Base-by-base conservation (phyloP, 1,140 invertebrate species). In the Meteorus sp. region DNA sequence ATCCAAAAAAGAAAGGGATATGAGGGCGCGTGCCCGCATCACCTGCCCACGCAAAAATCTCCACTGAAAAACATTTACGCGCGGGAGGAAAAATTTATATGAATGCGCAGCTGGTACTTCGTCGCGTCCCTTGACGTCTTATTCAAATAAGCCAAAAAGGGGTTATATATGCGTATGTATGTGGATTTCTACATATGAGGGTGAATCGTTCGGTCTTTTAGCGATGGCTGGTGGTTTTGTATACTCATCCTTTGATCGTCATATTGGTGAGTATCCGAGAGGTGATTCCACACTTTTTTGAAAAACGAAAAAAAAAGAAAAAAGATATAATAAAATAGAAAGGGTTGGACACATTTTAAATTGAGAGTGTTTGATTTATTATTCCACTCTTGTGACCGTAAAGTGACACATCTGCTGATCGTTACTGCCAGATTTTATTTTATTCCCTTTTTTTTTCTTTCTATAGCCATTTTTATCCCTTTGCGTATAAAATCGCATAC, bases 1-100 rank as follows among this genome's bases (percentile, higher is more conserved):
- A 45, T 27, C 15, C 11, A 7, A 11, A 27, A 56, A 19, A 33
- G 62, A 62, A 44, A 54, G 55, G 45, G 39, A 59, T 61, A 50
- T 55, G 50, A 56, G 52, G 68, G 69, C 73, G 71, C 71, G 72
- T 75, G 73, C 74, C 68, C 54, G 63, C 62, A 67, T 62, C 68
- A 72, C 69, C 74, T 73, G 74, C 68, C n/a, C n/a, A 55, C 45
- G 1, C 58, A 60, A 68, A 70, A 71, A 72, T 72, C 59, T 51
- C 33, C 23, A 66, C 51, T 50, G 59, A 47, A 71, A 68, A 65
- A 60, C 56, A 22, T 20, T 13, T 20, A 35, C 31, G 19, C 35
- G 45, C 25, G 31, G 25, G 11, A 27, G 39, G 33, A 54, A 22
- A 31, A 45, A 23, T 25, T 25, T 22, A 22, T n/a, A n/a, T n/a